These are phyloP conservation scores for Drosophila kurseongensis DNA, from an alignment of 1,140 invertebrate species.

Conservation along the genomic window DNA sequence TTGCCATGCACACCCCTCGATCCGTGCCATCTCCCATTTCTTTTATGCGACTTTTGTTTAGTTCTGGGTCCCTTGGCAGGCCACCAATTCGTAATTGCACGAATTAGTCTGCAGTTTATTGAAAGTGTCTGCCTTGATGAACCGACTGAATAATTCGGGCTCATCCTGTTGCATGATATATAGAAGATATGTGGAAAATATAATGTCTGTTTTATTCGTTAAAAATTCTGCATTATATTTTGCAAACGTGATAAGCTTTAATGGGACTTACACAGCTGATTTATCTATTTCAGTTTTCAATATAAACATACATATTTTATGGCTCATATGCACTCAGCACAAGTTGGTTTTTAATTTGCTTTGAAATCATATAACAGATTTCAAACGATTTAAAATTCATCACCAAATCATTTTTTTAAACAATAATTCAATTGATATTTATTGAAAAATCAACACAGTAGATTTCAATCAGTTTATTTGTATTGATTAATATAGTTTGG, in stretches of 20 bases:
- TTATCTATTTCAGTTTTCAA: neutral
- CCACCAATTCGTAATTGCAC: constrained; percentile 54
- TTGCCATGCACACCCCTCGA: constrained; percentile 35
- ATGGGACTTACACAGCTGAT: neutral
- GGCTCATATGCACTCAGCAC: neutral
- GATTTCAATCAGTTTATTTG: neutral
- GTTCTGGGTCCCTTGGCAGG: constrained; percentile 59
- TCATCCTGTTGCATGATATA: neutral
- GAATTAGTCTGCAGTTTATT: constrained; percentile 37
- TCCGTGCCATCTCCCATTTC: constrained; percentile 14
- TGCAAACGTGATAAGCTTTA: neutral
- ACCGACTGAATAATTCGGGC: neutral
- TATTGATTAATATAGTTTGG: no score
- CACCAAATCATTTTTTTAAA: neutral
- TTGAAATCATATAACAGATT: no score
- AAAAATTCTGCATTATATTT: neutral
- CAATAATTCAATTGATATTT: constrained; percentile 7
- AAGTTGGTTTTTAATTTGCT: neutral
- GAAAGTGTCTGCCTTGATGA: constrained; percentile 35
- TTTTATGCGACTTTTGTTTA: constrained; percentile 59
- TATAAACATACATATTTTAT: neutral
- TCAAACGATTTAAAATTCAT: neutral
- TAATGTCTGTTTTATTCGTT: neutral
- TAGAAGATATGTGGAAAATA: neutral
- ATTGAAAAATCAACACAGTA: no score